Evolutionary conservation across 2,113 vertebrate genomes (phyloP).

Genomic region (Cyrtonyx montezumae): DNA sequence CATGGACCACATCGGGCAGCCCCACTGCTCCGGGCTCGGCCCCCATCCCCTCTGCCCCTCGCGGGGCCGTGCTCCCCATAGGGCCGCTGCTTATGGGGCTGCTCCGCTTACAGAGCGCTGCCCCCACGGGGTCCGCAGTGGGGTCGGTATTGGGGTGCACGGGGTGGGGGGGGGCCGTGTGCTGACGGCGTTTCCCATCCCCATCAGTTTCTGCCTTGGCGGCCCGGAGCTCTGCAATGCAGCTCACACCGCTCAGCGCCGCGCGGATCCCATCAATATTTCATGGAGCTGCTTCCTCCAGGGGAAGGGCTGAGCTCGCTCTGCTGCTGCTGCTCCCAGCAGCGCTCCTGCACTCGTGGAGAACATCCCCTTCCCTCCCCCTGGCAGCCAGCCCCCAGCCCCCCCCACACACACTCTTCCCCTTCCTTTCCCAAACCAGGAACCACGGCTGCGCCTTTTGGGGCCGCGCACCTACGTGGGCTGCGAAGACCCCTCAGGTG

Average conservation of each 20-base stretch:
- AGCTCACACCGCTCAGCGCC: conserved; percentile 33
- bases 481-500: neutral
- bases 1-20: rapidly evolving
- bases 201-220: neutral
- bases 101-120: neutral
- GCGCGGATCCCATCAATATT: conserved; percentile 72
- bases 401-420: rapidly evolving
- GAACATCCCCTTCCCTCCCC: neutral
- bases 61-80: neutral
- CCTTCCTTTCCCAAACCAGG: rapidly evolving
- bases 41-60: neutral
- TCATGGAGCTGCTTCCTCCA: conserved; percentile 68
- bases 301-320: conserved; percentile 54
- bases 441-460: neutral
- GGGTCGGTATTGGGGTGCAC: rapidly evolving
- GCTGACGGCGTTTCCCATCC: neutral
- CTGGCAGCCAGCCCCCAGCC: neutral
- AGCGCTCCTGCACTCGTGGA: neutral
- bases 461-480: rapidly evolving
- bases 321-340: conserved; percentile 16
- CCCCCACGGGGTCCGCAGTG: rapidly evolving
- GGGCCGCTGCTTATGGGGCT: neutral
- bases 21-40: rapidly evolving
- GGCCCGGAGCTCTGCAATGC: conserved; percentile 59
- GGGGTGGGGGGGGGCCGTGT: rapidly evolving